Base-by-base conservation (phyloP, 2,888 invertebrate genomes). In the Ametastegia equiseti region DNA sequence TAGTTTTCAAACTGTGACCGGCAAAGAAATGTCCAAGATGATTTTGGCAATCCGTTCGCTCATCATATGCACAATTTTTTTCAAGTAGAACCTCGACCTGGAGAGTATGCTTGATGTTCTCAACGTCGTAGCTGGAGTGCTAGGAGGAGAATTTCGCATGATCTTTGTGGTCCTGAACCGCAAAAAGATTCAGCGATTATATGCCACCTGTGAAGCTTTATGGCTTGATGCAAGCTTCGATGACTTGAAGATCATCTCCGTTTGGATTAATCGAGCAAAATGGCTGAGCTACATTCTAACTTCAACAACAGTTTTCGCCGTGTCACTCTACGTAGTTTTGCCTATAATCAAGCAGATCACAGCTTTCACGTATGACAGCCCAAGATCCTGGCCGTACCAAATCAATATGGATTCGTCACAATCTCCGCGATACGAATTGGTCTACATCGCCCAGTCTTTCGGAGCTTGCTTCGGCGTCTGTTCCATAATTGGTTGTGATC, bases 361-460 rank as follows among this genome's bases (percentile, higher is more conserved):
- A 45, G 30, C 45, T 13, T 13, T 2, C 9, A 4, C 71, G 5
- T 15, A 45, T 13, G 11, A 15, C 23, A 23, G 45, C 15, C 27
- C 45, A 2, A 71, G 71, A 45, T 45, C 71, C 23, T 71, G 42
- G 42, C 71, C 71, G 5, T 71, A 45, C 11, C 71, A 2, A 13
- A 45, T 27, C 4, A 42, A 71, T 11, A 47, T 73, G 50, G 73
- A 81, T n/a, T 9, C 73, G 9, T 13, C 71, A 69, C 11, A 60
- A n/a, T 63, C 69, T 15, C 81, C 81, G 30, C 23, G 69, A 33
- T 81, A 75, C 42, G 81, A 81, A 69, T 5, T 81, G 15, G 45
- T 39, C n/a, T 81, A 77, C 42, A 42, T 47, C 27, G 2, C 77
- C 7, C 81, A 75, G 77, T 36, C 65, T 6, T 6, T 42, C 15